Percentiles rank a stretch among this genome's conserved stretches.
Evolutionary conservation across 2,888 invertebrate species (phyloP).

Genomic region (Didymodactylos carnosus): DNA sequence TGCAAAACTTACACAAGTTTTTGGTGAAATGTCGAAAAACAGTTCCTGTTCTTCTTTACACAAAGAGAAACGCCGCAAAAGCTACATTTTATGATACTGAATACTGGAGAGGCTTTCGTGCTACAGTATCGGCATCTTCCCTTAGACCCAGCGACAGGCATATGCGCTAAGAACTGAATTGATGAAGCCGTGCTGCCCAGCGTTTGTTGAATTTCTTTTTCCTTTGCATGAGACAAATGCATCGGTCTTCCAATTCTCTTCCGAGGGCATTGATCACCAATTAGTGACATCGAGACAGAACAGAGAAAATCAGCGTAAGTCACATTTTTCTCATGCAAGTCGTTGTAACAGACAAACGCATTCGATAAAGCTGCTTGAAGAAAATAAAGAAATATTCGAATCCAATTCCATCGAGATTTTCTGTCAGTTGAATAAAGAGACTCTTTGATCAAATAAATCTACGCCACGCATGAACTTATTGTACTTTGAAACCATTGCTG

Average conservation of each 20-base stretch:
- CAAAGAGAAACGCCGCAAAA: no score
- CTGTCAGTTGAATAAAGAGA: neutral
- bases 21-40: no score
- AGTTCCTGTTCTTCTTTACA: no score
- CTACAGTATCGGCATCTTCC: no score
- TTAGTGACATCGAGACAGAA: neutral
- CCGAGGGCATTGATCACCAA: neutral
- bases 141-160: no score
- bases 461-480: neutral
- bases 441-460: neutral
- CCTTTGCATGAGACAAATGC: no score
- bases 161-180: no score
- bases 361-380: neutral
- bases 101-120: no score
- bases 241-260: neutral
- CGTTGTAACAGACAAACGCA: neutral
- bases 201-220: no score
- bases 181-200: no score
- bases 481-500: neutral
- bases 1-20: no score
- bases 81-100: no score
- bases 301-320: neutral
- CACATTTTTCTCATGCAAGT: neutral
- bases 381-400: neutral
- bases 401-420: neutral